These are phyloP conservation scores for Alligator mississippiensis DNA, from an alignment of 2,113 vertebrate genomes.

Conservation along the genomic window DNA sequence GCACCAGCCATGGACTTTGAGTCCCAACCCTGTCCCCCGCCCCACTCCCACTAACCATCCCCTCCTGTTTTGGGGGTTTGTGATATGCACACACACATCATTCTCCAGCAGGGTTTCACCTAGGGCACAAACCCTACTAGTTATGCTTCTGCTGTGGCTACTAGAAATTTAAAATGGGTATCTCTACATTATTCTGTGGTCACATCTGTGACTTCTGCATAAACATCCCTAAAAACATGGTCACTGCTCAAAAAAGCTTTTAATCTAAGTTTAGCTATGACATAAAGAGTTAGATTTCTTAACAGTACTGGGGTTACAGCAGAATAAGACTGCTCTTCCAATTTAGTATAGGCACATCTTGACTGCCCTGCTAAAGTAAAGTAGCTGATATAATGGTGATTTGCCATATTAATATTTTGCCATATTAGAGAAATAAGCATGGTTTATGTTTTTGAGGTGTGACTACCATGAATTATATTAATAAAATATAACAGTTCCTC, in stretches of 20 bases:
- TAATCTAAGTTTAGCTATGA: not conserved
- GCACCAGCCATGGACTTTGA: no score
- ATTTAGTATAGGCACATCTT: not conserved
- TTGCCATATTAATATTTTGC: not conserved
- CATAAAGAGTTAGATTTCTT: not conserved
- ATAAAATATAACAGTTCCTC: not conserved
- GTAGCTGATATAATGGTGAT: slow-evolving; percentile 10
- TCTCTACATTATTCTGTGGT: no score
- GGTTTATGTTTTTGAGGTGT: not conserved
- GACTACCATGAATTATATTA: not conserved
- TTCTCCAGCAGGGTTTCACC: no score
- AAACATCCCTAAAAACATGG: not conserved
- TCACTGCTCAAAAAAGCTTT: slow-evolving; percentile 10
- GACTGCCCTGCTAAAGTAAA: slow-evolving; percentile 8
- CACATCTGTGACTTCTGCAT: no score
- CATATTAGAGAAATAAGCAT: not conserved
- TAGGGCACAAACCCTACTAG: not conserved
- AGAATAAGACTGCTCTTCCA: fast-evolving
- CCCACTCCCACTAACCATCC: no score
- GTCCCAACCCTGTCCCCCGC: no score
- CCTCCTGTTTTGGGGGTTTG: no score
- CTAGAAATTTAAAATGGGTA: no score
- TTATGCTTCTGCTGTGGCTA: no score
- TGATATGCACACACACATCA: not conserved
- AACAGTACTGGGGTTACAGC: not conserved